phyloP scores from a whole-genome alignment of 1,140 invertebrate species.

The Gyrodactylus salaris region DNA sequence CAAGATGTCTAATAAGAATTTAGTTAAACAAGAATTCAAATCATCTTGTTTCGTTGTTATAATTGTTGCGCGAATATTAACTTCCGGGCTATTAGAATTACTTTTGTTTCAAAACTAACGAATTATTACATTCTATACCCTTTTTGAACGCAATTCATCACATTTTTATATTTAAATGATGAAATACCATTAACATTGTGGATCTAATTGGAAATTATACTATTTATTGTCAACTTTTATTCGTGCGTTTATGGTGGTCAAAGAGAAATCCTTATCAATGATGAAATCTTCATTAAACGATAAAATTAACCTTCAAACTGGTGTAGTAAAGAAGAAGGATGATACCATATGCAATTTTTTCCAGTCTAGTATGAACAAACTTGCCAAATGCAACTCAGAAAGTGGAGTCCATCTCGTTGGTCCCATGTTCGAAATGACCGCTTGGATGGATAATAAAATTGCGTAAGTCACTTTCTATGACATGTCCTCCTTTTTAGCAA shows the following conservation, averaged over 20 bases:
- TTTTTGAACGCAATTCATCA: too few species aligned
- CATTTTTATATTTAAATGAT: too few species aligned
- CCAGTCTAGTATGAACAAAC: background rate
- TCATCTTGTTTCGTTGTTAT: background rate
- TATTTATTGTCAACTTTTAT: background rate
- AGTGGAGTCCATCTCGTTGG: background rate
- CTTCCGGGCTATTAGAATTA: background rate
- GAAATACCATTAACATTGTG: too few species aligned
- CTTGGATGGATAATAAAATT: background rate
- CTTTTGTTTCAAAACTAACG: too few species aligned
- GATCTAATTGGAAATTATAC: too few species aligned
- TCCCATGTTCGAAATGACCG: background rate
- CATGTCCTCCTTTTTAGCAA: background rate
- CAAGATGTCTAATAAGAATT: too few species aligned
- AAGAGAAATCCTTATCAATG: background rate
- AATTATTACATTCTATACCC: too few species aligned
- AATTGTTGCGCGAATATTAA: background rate
- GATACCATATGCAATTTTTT: background rate
- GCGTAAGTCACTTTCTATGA: background rate
- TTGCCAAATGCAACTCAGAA: background rate
- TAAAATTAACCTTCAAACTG: too few species aligned
- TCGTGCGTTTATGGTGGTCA: background rate
- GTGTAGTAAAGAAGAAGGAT: background rate
- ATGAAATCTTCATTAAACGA: background rate
- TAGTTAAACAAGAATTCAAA: too few species aligned